phyloP scores from a whole-genome alignment of 2,113 vertebrate species.

The Ornithorhynchus anatinus region DNA sequence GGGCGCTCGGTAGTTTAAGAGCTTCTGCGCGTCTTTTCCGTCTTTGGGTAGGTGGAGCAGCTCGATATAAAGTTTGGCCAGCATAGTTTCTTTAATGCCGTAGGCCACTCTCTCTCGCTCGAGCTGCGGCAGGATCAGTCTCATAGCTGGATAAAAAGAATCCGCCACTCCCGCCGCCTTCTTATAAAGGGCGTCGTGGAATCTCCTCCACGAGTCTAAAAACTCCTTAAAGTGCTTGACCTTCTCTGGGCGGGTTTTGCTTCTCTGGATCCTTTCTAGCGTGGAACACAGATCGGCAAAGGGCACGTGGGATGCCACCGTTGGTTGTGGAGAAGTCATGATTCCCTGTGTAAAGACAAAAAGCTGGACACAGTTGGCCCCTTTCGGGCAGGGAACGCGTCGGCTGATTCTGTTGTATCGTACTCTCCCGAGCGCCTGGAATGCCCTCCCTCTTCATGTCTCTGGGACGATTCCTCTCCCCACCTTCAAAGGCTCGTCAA shows the following conservation, averaged over 20 bases:
- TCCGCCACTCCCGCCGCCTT: slow-evolving; percentile 79
- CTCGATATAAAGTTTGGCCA: slow-evolving; percentile 95
- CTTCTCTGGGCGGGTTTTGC: slow-evolving; percentile 86
- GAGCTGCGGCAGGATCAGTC: slow-evolving; percentile 89
- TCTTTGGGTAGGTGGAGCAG: slow-evolving; percentile 87
- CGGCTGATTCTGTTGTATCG: no score
- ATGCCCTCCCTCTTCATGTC: no score
- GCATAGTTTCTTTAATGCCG: slow-evolving; percentile 96
- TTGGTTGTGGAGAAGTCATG: slow-evolving; percentile 47
- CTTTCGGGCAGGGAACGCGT: no score
- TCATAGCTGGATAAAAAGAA: slow-evolving; percentile 95
- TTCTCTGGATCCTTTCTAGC: slow-evolving; percentile 88
- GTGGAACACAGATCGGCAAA: slow-evolving; percentile 88
- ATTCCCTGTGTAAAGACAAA: no score
- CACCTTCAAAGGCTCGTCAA: no score
- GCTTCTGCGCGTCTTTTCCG: slow-evolving; percentile 90
- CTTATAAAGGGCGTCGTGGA: slow-evolving; percentile 89
- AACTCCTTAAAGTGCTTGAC: slow-evolving; percentile 83
- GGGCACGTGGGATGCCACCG: slow-evolving; percentile 87
- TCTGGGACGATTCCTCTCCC: no score
- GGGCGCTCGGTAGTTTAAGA: slow-evolving; percentile 90
- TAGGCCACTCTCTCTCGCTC: slow-evolving; percentile 96
- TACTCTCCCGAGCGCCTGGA: no score
- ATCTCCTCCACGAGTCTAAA: slow-evolving; percentile 90
- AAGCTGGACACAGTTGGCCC: no score